phyloP scores from a whole-genome alignment of 64 coral and sea anemone species.

The Acropora yongei region DNA sequence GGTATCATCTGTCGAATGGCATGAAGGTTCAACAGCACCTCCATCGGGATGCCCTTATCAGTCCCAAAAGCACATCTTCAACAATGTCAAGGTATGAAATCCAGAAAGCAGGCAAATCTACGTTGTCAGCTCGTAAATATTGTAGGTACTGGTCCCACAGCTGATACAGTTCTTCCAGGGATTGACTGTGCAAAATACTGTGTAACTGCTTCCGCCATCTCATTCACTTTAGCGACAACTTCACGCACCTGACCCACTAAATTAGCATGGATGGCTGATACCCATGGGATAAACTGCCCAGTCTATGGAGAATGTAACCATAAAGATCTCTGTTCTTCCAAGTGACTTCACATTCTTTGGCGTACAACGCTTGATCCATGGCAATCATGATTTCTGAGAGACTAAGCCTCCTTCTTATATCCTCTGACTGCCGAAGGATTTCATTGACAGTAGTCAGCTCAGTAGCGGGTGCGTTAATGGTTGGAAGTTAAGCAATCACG shows the following conservation, averaged over 20 bases:
- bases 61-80: conserved; percentile 16
- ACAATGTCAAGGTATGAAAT: conserved; percentile 56
- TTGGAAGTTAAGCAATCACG: conserved; percentile 53
- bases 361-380: conserved; percentile 50
- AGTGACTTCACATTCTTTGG: no score
- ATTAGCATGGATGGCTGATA: conserved; percentile 43
- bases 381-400: conserved; percentile 23
- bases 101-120: conserved; percentile 31
- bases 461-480: conserved; percentile 64
- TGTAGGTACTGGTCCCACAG: conserved; percentile 38
- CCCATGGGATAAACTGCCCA: conserved; percentile 44
- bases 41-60: conserved; percentile 34
- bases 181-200: conserved; percentile 23
- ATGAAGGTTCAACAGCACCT: conserved; percentile 33
- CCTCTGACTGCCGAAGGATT: conserved; percentile 26
- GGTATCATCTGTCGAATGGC: conserved; percentile 45
- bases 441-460: conserved; percentile 55
- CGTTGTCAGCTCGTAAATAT: conserved; percentile 27
- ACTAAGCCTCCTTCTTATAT: conserved; percentile 45
- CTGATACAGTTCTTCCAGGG: conserved; percentile 11
- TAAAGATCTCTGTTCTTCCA: no score
- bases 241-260: conserved; percentile 15
- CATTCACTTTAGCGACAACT: conserved; percentile 1
- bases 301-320: conserved; percentile 3
- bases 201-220: conserved; percentile 14